Evolutionary conservation across 92 coral and sea anemone species (phyloP), one percentile per base, ranked within the genome.

Genomic region (Galaxea fascicularis): DNA sequence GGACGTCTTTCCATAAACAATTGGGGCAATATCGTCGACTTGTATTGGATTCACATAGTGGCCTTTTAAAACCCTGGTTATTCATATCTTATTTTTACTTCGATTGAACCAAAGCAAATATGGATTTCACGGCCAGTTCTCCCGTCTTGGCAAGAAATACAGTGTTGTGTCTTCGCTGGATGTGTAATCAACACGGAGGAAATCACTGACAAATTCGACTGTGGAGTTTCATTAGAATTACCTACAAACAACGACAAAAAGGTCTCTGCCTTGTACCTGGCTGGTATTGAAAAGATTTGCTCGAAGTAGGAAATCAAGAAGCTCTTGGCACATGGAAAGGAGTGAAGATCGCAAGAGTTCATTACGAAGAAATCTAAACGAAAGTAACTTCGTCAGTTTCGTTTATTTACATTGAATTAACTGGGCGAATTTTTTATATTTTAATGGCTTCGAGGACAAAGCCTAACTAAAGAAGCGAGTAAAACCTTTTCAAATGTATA

Each of bases 361-460:
- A 52, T 79, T 79, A 46, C 65, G 35, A 28, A 65, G 65, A 76
- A 45, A 45, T 65, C 83, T 53, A 46, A 28, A 65, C 29, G 84
- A 79, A 71, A 71, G 76, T 71, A 71, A 69, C 74, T 69, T 69
- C 14, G 74, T 69, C 53, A 53, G 26, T 73, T 73, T 49, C 62
- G 58, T 65, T 79, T 67, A 51, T 80, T 68, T 67, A 80, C 76
- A 67, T 69, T 82, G 70, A 71, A 46, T 57, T 70, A 70, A 69
- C 71, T 29, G 70, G 78, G 26, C 28, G 41, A 78, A 82, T 69
- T 82, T 69, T 29, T 24, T 31, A 45, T 70, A 45, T 56, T 70
- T 79, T 71, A 69, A 82, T 82, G 86, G 86, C 86, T 82, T 82
- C 69, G 8, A 24, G 78, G 78, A 71, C 86, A 58, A 70, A 71